These are phyloP conservation scores for Spilosoma lubricipeda DNA, from an alignment of 2,888 invertebrate genomes.

Conservation along the genomic window DNA sequence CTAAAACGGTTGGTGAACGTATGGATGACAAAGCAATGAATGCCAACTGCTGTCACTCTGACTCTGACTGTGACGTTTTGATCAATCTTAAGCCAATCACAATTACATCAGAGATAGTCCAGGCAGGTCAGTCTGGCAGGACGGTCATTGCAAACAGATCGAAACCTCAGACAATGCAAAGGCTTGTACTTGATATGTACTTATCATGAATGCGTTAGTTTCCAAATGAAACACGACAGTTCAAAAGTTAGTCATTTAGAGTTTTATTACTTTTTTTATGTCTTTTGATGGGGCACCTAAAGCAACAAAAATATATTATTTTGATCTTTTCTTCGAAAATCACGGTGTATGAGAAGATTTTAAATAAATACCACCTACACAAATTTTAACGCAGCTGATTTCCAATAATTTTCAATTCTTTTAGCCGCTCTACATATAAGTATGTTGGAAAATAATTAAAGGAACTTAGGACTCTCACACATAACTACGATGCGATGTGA, in stretches of 20 bases:
- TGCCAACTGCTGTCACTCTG: too few species aligned
- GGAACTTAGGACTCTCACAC: too few species aligned
- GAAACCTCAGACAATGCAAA: not conserved
- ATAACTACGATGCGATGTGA: too few species aligned
- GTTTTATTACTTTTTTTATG: too few species aligned
- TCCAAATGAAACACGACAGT: too few species aligned
- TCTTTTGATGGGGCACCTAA: too few species aligned
- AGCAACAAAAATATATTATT: not conserved
- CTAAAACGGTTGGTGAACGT: too few species aligned
- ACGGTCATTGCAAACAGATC: not conserved
- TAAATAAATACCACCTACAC: conserved; percentile 7
- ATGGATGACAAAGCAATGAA: too few species aligned
- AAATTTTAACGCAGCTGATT: not conserved
- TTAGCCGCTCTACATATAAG: not conserved
- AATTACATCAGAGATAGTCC: not conserved
- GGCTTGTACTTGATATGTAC: too few species aligned
- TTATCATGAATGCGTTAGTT: too few species aligned
- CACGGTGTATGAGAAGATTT: not conserved
- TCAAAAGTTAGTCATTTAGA: not conserved
- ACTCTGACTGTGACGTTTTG: too few species aligned
- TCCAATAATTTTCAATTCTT: not conserved
- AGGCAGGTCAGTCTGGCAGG: not conserved
- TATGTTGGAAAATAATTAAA: conserved; percentile 17
- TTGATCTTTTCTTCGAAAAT: not conserved
- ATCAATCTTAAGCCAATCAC: too few species aligned